phyloP scores from a whole-genome alignment of 2,888 invertebrate genomes.

The Taenaris catops region DNA sequence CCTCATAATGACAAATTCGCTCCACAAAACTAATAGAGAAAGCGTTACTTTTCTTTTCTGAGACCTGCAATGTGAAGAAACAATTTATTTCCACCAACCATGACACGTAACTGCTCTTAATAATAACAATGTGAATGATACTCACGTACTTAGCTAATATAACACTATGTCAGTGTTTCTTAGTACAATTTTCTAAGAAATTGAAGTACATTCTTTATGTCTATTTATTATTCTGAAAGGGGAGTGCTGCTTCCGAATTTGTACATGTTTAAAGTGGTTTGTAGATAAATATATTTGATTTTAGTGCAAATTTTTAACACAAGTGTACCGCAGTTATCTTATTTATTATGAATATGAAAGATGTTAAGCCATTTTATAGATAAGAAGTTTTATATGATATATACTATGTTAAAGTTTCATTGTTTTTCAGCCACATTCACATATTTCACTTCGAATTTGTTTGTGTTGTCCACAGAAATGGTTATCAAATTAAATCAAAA shows the following conservation, averaged over 20 bases:
- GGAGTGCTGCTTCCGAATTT: conserved; percentile 20
- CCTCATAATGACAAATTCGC: conserved; percentile 12
- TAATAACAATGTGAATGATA: conserved; percentile 42
- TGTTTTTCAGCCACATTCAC: too few relatives aligned
- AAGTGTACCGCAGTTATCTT: too few relatives aligned
- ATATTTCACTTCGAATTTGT: too few relatives aligned
- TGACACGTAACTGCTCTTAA: conserved; percentile 31
- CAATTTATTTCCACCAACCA: conserved; percentile 29
- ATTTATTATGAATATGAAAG: too few relatives aligned
- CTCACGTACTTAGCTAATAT: conserved; percentile 59
- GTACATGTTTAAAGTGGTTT: conserved; percentile 16
- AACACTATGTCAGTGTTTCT: conserved; percentile 44
- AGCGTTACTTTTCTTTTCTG: conserved; percentile 27
- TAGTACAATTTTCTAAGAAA: conserved; percentile 39
- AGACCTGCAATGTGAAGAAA: conserved; percentile 18
- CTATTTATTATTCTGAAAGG: conserved; percentile 28
- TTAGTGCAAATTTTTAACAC: too few relatives aligned
- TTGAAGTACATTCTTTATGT: conserved; percentile 34
- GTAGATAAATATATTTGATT: conserved; percentile 15
- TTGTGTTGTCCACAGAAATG: too few relatives aligned
- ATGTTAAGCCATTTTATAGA: too few relatives aligned
- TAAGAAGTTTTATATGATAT: too few relatives aligned
- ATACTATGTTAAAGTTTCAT: too few relatives aligned
- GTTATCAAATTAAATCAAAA: too few relatives aligned
- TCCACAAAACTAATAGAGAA: conserved; percentile 19